Evolutionary conservation across 2,113 vertebrate genomes (phyloP).

Genomic region (Ahaetulla prasina): DNA sequence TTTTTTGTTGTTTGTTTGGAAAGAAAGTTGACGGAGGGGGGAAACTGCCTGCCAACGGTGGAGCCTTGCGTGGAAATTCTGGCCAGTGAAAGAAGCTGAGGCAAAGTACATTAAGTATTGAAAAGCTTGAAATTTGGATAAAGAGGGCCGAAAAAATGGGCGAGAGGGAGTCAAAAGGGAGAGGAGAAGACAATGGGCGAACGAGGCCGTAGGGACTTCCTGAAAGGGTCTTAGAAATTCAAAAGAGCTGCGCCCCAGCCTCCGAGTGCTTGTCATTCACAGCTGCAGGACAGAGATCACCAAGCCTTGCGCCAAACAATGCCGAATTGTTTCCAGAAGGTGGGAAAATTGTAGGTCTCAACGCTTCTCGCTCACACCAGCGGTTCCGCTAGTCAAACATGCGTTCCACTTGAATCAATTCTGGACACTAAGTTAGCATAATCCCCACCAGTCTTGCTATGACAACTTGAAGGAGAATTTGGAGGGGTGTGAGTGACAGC

Average conservation of each 20-base stretch:
- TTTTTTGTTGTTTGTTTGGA: not conserved
- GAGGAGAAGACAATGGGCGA: constrained; percentile 63
- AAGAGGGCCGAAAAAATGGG: not conserved
- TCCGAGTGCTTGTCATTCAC: constrained; percentile 59
- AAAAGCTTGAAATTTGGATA: constrained; percentile 43
- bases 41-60: not conserved
- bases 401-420: constrained; percentile 77
- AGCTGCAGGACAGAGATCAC: constrained; percentile 59
- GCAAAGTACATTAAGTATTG: constrained; percentile 18
- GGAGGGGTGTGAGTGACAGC: constrained; percentile 64
- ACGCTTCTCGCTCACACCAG: constrained; percentile 61
- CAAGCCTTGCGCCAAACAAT: constrained; percentile 63
- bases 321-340: constrained; percentile 69
- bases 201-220: constrained; percentile 68
- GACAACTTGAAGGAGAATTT: constrained; percentile 75
- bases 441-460: constrained; percentile 70
- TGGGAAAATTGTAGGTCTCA: constrained; percentile 66
- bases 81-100: not conserved
- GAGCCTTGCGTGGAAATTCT: not conserved
- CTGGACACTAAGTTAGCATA: constrained; percentile 72
- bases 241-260: constrained; percentile 54
- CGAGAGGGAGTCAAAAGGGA: constrained; percentile 5
- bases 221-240: constrained; percentile 72
- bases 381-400: constrained; percentile 73
- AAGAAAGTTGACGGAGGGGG: not conserved